Conservation (phyloP, 30 jellyfish, hydroid and myxozoan species). For the Turritopsis dohrnii region DNA sequence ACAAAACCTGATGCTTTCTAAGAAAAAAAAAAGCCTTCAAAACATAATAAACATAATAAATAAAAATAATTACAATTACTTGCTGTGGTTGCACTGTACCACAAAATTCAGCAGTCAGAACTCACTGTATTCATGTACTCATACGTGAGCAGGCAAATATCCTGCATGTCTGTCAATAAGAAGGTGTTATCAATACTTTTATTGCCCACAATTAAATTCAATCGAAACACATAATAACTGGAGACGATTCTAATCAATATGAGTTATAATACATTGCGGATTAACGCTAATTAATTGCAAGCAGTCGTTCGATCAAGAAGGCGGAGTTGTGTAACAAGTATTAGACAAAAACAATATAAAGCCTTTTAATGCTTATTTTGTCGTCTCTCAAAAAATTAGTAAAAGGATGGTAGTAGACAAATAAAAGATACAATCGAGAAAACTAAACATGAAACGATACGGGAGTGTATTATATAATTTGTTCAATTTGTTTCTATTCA, state of each 20-base stretch:
- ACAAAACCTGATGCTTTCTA: too few species aligned
- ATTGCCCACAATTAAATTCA: background rate
- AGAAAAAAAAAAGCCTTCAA: too few species aligned
- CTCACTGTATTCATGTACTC: background rate
- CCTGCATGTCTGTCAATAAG: background rate
- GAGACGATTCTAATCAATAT: background rate
- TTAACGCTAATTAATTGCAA: background rate
- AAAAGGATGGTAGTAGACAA: background rate
- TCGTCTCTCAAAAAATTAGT: background rate
- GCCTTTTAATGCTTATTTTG: background rate
- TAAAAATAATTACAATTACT: too few species aligned
- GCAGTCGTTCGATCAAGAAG: background rate
- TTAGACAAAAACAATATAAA: background rate
- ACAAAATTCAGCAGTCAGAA: background rate
- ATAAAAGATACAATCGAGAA: background rate
- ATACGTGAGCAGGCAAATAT: background rate
- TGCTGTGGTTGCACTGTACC: background rate
- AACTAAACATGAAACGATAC: background rate
- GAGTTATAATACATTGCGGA: background rate
- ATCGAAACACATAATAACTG: background rate
- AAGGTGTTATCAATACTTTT: background rate
- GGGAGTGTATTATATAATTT: too few species aligned
- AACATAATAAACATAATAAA: too few species aligned
- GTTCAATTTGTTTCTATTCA: background rate
- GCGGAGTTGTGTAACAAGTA: background rate